These are phyloP conservation scores for Melanerpes aurifrons DNA, from an alignment of 2,113 vertebrate genomes.

Conservation along the genomic window DNA sequence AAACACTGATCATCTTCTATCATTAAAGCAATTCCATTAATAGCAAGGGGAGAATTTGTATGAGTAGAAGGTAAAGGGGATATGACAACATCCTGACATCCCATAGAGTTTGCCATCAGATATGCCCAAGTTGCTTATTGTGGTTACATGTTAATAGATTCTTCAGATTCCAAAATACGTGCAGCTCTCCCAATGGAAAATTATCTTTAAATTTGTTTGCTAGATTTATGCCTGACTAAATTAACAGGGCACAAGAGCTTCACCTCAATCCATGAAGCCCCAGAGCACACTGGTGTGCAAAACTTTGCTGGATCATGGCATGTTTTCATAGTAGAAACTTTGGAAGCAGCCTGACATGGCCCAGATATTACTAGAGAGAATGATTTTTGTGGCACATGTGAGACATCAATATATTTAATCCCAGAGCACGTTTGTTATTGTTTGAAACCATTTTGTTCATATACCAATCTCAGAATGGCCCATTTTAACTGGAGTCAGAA, in stretches of 20 bases:
- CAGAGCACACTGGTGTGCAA: rapidly evolving
- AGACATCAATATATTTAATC: not conserved
- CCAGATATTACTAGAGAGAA: not conserved
- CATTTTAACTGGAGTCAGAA: not conserved
- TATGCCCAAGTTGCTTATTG: not conserved
- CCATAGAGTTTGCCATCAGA: slow-evolving; percentile 6
- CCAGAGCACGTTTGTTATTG: not conserved
- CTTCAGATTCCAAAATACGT: not conserved
- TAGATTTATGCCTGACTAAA: not conserved
- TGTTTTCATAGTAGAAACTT: not conserved
- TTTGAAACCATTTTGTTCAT: slow-evolving; percentile 7
- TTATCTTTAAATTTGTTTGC: not conserved
- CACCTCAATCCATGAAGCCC: not conserved
- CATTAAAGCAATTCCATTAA: not conserved
- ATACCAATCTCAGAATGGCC: not conserved
- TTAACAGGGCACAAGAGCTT: not conserved
- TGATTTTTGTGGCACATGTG: not conserved
- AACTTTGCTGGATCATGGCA: not conserved
- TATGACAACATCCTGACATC: not conserved
- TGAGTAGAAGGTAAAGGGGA: not conserved
- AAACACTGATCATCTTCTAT: not conserved
- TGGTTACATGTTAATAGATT: not conserved
- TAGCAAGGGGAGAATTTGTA: not conserved
- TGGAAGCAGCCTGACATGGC: not conserved
- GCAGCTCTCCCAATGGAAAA: not conserved